A percentile compares a stretch with the other conserved stretches of the same genome.
phyloP scores from a whole-genome alignment of 2,888 invertebrate genomes.

The Coenonympha arcania region DNA sequence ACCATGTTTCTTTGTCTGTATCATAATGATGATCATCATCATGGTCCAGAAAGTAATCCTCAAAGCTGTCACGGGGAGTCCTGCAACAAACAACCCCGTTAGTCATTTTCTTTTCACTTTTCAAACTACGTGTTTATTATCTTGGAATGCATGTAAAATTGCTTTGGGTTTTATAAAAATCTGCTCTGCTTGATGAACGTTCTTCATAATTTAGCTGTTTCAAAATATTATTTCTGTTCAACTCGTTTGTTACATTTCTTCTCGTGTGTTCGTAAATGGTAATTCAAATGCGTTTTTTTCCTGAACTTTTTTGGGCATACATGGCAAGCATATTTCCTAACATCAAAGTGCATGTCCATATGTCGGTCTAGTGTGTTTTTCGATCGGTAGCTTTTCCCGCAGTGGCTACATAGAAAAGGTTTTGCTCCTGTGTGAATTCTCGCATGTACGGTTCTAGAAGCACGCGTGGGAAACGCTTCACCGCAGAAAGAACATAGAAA shows the following conservation, averaged over 20 bases:
- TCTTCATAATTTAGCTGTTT: no score
- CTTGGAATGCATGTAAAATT: neutral
- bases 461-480: constrained; percentile 62
- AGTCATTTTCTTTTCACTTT: constrained; percentile 30
- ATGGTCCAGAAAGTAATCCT: constrained; percentile 9
- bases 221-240: no score
- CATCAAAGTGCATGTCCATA: constrained; percentile 46
- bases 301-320: constrained; percentile 53
- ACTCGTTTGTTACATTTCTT: constrained; percentile 18
- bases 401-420: constrained; percentile 60
- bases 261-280: constrained; percentile 53
- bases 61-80: constrained; percentile 26
- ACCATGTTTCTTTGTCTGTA: neutral
- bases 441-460: constrained; percentile 55
- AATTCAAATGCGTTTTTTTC: constrained; percentile 51
- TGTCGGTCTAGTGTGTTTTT: constrained; percentile 49
- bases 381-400: constrained; percentile 50
- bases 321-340: constrained; percentile 46
- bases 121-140: neutral
- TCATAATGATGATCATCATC: neutral
- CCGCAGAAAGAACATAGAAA: constrained; percentile 60
- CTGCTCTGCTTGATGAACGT: neutral
- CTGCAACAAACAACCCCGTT: constrained; percentile 60
- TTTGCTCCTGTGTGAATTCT: constrained; percentile 61
- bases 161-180: no score